These are phyloP conservation scores for Phthorimaea operculella DNA, from an alignment of 1,140 invertebrate species.

Conservation along the genomic window DNA sequence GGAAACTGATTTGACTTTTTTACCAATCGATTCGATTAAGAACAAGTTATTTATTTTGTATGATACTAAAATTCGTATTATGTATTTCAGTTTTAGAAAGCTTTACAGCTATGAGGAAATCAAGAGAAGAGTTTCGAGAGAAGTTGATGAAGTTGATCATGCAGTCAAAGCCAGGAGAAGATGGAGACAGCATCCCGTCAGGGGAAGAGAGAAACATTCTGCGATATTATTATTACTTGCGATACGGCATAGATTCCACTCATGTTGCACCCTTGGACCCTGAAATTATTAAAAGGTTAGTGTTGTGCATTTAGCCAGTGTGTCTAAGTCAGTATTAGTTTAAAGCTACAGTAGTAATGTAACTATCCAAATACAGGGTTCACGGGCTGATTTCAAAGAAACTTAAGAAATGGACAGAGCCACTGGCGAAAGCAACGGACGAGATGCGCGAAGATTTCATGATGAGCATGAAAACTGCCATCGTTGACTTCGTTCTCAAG, in stretches of 20 bases:
- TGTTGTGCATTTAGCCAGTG: no score
- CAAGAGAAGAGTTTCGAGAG: conserved; percentile 82
- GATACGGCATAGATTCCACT: conserved; percentile 87
- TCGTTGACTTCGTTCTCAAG: conserved; percentile 88
- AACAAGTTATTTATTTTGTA: no score
- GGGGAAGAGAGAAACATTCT: conserved; percentile 76
- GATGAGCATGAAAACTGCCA: conserved; percentile 86
- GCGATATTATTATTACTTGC: conserved; percentile 91
- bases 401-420: conserved; percentile 70
- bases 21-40: no score
- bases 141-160: conserved; percentile 81
- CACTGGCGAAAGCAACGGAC: conserved; percentile 68
- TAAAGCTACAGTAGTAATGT: no score
- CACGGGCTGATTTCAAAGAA: conserved; percentile 58
- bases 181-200: conserved; percentile 49
- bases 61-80: no score
- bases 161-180: conserved; percentile 59
- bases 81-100: conserved; percentile 63
- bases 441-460: conserved; percentile 84
- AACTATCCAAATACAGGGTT: conserved; percentile 30
- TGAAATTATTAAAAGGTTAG: conserved; percentile 69
- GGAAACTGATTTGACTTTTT: no score
- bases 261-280: conserved; percentile 83
- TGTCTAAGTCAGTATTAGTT: no score
- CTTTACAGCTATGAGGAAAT: conserved; percentile 77